Conservation (phyloP, 2,888 invertebrate genomes). For the Agrilus mali region DNA sequence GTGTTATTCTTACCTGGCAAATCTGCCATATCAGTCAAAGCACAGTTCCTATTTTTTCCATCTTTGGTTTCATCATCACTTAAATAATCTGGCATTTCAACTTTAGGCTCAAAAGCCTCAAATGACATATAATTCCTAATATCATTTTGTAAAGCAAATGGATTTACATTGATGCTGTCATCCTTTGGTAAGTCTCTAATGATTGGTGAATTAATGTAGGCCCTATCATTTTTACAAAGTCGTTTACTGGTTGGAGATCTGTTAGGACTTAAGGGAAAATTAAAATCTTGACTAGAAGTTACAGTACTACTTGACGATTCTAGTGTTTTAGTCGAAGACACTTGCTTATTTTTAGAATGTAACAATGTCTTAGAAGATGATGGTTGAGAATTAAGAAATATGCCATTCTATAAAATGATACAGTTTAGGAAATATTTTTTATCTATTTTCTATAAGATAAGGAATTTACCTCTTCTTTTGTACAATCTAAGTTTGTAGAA, state of each 20-base stretch:
- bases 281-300: slow-evolving; percentile 31
- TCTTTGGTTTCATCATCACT: slow-evolving; percentile 49
- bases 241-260: slow-evolving; percentile 23
- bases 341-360: slow-evolving; percentile 3
- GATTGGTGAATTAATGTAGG: slow-evolving; percentile 20
- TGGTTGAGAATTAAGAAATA: slow-evolving; percentile 23
- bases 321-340: slow-evolving; percentile 12
- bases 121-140: slow-evolving; percentile 4
- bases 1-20: not conserved
- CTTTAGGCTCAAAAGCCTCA: slow-evolving; percentile 7
- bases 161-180: slow-evolving; percentile 24
- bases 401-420: slow-evolving; percentile 16
- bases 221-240: slow-evolving; percentile 22
- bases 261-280: slow-evolving; percentile 17
- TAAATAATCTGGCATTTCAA: slow-evolving; percentile 48
- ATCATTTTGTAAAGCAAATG: slow-evolving; percentile 25
- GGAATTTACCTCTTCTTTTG: slow-evolving; percentile 36
- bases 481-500: slow-evolving; percentile 27
- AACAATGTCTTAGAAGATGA: slow-evolving; percentile 14
- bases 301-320: slow-evolving; percentile 27
- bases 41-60: no score
- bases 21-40: no score
- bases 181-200: slow-evolving; percentile 16
- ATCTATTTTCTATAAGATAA: not conserved
- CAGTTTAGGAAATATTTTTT: not conserved